A percentile compares a stretch with the other conserved stretches of the same genome.
Conservation (phyloP, 1,140 invertebrate genomes). For the Saccostrea glomerata region DNA sequence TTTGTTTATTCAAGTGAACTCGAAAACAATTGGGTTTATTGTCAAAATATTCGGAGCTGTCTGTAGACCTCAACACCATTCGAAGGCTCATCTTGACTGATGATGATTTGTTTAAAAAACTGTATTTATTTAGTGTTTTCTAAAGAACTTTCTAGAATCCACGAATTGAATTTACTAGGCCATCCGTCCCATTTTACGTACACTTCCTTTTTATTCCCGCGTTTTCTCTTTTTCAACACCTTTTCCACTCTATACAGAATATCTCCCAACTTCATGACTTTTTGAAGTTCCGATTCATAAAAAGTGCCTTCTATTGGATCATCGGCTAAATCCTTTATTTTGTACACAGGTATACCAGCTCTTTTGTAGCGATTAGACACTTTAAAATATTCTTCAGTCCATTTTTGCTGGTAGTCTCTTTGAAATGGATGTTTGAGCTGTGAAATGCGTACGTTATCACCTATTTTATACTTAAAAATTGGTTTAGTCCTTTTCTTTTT, state of each 20-base stretch:
- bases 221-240: conserved; percentile 31
- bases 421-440: conserved; percentile 44
- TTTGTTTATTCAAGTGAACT: conserved; percentile 40
- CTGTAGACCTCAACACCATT: conserved; percentile 40
- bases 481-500: conserved; percentile 1
- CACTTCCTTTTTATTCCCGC: conserved; percentile 35
- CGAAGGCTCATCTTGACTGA: conserved; percentile 37
- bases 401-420: conserved; percentile 55
- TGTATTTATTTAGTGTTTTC: conserved; percentile 3
- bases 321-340: conserved; percentile 44
- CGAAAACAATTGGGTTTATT: conserved; percentile 38
- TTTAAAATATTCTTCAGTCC: conserved; percentile 55
- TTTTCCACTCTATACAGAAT: conserved; percentile 33
- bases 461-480: conserved; percentile 38
- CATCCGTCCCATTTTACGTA: conserved; percentile 51
- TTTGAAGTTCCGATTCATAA: conserved; percentile 54
- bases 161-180: conserved; percentile 58
- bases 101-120: background rate
- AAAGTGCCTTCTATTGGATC: conserved; percentile 48
- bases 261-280: conserved; percentile 35
- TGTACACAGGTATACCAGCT: conserved; percentile 49
- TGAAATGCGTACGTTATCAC: conserved; percentile 50
- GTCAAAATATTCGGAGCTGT: conserved; percentile 43
- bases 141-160: conserved; percentile 42
- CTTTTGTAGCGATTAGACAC: conserved; percentile 37